A percentile compares a stretch with the other conserved stretches of the same genome.
Evolutionary conservation across 2,113 vertebrate genomes (phyloP).

Genomic region (Cacatua alba): DNA sequence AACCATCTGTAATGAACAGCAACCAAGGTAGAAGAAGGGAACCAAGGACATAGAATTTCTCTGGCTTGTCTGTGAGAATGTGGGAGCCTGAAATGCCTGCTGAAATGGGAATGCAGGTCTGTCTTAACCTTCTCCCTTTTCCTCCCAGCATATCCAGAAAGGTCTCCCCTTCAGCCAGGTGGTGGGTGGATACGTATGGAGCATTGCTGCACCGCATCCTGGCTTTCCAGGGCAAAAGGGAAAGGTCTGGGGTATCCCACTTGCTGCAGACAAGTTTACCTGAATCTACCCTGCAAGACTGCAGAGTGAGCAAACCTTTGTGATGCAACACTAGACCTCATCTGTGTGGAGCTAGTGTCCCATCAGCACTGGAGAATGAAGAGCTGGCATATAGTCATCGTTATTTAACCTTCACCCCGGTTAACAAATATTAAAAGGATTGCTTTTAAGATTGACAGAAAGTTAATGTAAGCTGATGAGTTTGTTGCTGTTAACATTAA

Average conservation of each 20-base stretch:
- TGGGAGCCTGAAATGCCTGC: not conserved
- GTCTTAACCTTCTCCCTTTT: not conserved
- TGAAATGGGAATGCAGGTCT: not conserved
- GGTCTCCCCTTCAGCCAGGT: not conserved
- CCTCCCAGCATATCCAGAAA: fast-evolving
- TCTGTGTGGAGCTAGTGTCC: not conserved
- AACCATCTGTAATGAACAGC: not conserved
- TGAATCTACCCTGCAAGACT: not conserved
- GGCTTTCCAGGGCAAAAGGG: not conserved
- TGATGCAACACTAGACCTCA: not conserved
- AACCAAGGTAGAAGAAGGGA: not conserved
- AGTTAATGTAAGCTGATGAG: not conserved
- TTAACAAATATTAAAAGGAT: not conserved
- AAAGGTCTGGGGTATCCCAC: not conserved
- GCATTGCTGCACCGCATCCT: not conserved
- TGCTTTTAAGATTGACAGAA: not conserved
- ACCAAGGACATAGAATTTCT: not conserved
- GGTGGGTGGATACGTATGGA: not conserved
- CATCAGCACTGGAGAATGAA: not conserved
- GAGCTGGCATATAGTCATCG: not conserved
- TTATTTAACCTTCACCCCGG: not conserved
- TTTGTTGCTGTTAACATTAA: not conserved
- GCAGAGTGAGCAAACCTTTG: not conserved
- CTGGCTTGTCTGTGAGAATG: not conserved
- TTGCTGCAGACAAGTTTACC: not conserved